Conservation (phyloP, 2,888 invertebrate species). For the Chironomus tentans region DNA sequence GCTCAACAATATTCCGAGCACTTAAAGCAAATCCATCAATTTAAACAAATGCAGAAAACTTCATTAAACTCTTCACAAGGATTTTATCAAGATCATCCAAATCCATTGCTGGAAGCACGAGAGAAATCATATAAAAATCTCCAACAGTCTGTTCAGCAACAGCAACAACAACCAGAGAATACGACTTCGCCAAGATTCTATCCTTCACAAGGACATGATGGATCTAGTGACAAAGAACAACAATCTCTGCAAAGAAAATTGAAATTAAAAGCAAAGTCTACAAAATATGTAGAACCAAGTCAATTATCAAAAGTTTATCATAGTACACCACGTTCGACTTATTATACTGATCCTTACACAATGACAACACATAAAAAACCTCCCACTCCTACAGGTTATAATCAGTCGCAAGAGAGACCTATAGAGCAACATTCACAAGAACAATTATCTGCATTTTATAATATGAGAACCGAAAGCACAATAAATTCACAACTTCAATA, state of each 20-base stretch:
- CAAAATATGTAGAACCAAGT: slow-evolving; percentile 21
- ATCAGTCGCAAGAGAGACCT: not conserved
- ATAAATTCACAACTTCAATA: not conserved
- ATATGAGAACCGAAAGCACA: not conserved
- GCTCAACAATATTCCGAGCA: slow-evolving; percentile 15
- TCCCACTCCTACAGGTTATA: not conserved
- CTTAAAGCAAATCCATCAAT: not conserved
- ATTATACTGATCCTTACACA: slow-evolving; percentile 13
- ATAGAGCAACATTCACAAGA: not conserved
- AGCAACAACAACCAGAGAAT: too few relatives aligned
- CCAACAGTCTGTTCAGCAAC: not conserved
- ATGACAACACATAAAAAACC: not conserved
- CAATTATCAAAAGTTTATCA: not conserved
- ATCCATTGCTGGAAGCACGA: too few relatives aligned
- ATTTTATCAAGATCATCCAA: too few relatives aligned
- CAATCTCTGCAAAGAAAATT: slow-evolving; percentile 15
- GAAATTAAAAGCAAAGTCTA: slow-evolving; percentile 5
- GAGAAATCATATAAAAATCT: too few relatives aligned
- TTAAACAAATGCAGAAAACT: not conserved
- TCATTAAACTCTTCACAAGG: too few relatives aligned
- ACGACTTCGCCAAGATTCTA: not conserved
- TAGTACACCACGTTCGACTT: slow-evolving; percentile 11
- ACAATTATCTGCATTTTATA: not conserved
- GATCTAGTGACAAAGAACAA: not conserved
- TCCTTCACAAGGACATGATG: not conserved